Base-by-base conservation (phyloP, 2,797 vertebrate genomes). In the Neomorphus geoffroyi region DNA sequence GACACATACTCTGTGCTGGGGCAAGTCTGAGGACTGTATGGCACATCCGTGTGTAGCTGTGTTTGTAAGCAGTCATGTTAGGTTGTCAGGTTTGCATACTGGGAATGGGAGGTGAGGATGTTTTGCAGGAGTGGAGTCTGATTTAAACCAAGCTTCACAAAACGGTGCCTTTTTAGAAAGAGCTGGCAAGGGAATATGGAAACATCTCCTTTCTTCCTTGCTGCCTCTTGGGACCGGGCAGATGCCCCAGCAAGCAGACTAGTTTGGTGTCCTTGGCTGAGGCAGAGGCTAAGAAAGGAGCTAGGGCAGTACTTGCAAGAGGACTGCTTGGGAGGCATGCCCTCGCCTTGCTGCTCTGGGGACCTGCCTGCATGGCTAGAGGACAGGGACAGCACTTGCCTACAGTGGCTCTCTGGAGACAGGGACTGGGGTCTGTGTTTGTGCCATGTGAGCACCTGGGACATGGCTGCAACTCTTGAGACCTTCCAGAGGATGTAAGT, bases 1-100 rank as follows among this genome's bases (percentile, higher is more conserved):
- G 11, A 57, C 62, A 70, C 28, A 71, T 27, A 0, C 0, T 3
- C n/a, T 28, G 43, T 24, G n/a, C 54, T 0, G 0, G 39, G 37
- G 32, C n/a, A 18, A 60, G 50, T 15, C 35, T 50, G 41, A 60
- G 73, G 69, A 5, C 64, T 43, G 13, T 6, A 22, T 24, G 37
- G 54, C 35, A 35, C 0, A 3, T 45, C 50, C 3, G 0, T 2
- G 30, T 7, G 23, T 37, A 37, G 10, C 73, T 43, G 23, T 46
- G 33, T 45, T 35, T 33, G 41, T 62, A 21, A n/a, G 56, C 8
- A 19, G 53, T 81, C 72, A 43, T 35, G 14, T 48, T n/a, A 62
- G 21, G 15, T n/a, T 2, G 1, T 22, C 6, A 7, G n/a, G 62
- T 58, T 60, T 77, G 27, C 0, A 3, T 4, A 16, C 10, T 0